Conservation (phyloP, 2,797 vertebrate species). For the Sebastiscus albofasciatus region DNA sequence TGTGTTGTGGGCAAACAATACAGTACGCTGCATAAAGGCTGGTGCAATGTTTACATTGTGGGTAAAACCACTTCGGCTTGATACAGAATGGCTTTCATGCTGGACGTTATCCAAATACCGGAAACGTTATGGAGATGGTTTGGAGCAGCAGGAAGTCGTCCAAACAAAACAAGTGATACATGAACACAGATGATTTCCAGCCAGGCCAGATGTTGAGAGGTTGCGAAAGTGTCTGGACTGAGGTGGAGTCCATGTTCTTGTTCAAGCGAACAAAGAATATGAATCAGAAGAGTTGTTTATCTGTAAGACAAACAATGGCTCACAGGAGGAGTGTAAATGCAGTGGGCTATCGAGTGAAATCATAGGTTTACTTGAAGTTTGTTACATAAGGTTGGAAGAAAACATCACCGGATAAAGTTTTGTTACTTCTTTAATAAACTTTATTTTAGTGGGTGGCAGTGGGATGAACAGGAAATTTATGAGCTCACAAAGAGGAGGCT, state of each 20-base stretch:
- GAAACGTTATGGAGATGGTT: slow-evolving; percentile 57
- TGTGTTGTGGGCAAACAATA: slow-evolving; percentile 1
- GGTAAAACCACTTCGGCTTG: slow-evolving; percentile 17
- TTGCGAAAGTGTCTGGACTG: slow-evolving; percentile 73
- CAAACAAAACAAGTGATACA: slow-evolving; percentile 77
- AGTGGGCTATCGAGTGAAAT: slow-evolving; percentile 20
- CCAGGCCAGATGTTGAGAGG: slow-evolving; percentile 74
- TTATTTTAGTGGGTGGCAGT: slow-evolving; percentile 11
- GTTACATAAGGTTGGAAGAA: slow-evolving; percentile 2
- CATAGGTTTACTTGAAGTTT: slow-evolving; percentile 25
- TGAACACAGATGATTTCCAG: slow-evolving; percentile 55
- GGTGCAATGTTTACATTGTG: slow-evolving; percentile 25
- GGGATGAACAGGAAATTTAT: slow-evolving; percentile 14
- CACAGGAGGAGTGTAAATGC: not conserved
- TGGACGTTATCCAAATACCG: slow-evolving; percentile 50
- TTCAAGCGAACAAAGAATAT: slow-evolving; percentile 42
- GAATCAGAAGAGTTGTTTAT: slow-evolving; percentile 57
- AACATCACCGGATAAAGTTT: not conserved
- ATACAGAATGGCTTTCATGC: slow-evolving; percentile 24
- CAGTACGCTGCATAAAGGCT: not conserved
- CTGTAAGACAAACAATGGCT: slow-evolving; percentile 43
- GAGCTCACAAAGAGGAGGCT: slow-evolving; percentile 38
- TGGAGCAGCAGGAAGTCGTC: slow-evolving; percentile 71
- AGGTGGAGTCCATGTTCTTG: slow-evolving; percentile 63
- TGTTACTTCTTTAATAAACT: not conserved